Evolutionary conservation across 2,113 vertebrate species (phyloP), one percentile per base, ranked within the genome.

Genomic region (Upupa epops): DNA sequence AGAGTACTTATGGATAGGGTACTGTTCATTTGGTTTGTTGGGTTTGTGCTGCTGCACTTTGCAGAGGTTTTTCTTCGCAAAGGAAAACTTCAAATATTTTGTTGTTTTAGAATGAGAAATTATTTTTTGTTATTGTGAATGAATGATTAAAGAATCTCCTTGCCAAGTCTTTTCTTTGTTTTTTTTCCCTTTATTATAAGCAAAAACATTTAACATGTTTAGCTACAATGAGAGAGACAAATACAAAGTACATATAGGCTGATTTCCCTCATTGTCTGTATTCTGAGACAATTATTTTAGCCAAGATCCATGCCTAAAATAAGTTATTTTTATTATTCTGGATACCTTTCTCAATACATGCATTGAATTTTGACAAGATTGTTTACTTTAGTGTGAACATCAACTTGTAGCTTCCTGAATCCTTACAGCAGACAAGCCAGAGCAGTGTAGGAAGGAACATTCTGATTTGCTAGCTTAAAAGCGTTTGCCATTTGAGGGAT

Each of bases 241-340:
- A 77, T 68, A 83, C 56, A 88, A 81, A 91, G 52, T 28, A 86
- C 54, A 7, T 2, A 40, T 60, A 72, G 40, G 54, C 32, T 92
- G 70, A 46, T 83, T 95, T 83, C 86, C 65, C 92, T 54, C 61
- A 52, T 88, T 91, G 69, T 90, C 52, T 93, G 1, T 74, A 54
- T 68, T 91, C 56, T 26, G 70, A 77, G 88, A 48, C 92, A 86
- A n/a, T 37, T 91, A n/a, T 4, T 3, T 59, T 60, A 80, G 80
- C 79, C 88, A 93, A 93, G 83, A 73, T 69, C 48, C 51, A 13
- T 87, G 74, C 63, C 66, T 71, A 54, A 88, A 95, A 85, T 91
- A 86, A 87, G 34, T 72, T 64, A 22, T 85, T 95, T 91, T 77
- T 68, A 60, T 88, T 85, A 52, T 86, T 88, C 28, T 86, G 40